Conservation (phyloP, 2,113 vertebrate species). For the Spea multiplicata region DNA sequence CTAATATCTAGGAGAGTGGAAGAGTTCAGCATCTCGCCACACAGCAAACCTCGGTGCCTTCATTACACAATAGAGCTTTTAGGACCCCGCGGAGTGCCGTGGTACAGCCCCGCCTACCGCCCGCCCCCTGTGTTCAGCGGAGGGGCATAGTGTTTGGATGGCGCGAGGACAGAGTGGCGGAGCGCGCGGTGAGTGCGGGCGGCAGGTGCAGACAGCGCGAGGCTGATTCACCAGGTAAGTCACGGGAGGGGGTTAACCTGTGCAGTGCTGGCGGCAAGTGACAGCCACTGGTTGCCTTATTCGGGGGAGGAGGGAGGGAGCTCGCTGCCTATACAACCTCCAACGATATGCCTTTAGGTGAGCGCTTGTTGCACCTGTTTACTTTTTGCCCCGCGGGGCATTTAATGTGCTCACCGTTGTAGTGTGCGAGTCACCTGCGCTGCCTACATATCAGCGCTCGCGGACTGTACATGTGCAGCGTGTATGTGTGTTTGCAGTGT, state of each 20-base stretch:
- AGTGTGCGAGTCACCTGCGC: background rate
- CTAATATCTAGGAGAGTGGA: too few relatives aligned
- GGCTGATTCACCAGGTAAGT: constrained; percentile 13
- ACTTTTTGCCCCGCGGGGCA: background rate
- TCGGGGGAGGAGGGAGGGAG: too few relatives aligned
- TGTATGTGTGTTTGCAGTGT: background rate
- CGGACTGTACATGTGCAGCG: constrained; percentile 14
- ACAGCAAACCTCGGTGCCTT: too few relatives aligned
- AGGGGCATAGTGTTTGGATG: constrained; percentile 15
- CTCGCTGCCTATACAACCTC: background rate
- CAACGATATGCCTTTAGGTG: too few relatives aligned
- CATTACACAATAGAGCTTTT: background rate
- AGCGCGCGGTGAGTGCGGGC: constrained; percentile 2
- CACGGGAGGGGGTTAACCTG: background rate
- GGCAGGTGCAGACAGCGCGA: constrained; percentile 3
- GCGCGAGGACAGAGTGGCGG: constrained; percentile 21
- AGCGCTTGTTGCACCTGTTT: background rate
- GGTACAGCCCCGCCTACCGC: background rate
- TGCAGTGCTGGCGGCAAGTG: background rate
- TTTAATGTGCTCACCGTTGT: background rate
- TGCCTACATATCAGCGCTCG: background rate
- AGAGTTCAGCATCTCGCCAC: too few relatives aligned
- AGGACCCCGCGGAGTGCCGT: constrained; percentile 30
- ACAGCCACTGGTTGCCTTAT: background rate
- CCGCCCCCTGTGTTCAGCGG: constrained; percentile 21